These are phyloP conservation scores for Chymomyza procnemis DNA, from an alignment of 2,888 invertebrate genomes.

Conservation along the genomic window DNA sequence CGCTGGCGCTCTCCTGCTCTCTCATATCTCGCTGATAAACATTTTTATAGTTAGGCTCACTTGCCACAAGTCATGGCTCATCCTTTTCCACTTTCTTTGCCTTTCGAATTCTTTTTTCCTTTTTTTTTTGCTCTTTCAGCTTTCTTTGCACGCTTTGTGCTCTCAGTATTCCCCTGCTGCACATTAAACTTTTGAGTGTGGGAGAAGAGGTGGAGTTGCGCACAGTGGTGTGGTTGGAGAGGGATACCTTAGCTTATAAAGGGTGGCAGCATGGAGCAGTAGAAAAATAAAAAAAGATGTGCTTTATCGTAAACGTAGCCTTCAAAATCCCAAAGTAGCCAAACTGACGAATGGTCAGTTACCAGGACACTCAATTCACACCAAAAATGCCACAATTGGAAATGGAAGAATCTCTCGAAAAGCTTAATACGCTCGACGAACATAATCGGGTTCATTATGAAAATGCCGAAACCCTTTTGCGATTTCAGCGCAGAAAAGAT, in stretches of 20 bases:
- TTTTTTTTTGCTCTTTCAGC: slow-evolving; percentile 6
- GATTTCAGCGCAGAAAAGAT: no score
- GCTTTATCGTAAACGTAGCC: no score
- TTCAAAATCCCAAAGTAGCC: no score
- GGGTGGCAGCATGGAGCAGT: no score
- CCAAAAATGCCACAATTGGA: no score
- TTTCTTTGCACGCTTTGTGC: slow-evolving; percentile 3
- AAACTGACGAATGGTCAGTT: no score
- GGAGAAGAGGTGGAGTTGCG: background rate
- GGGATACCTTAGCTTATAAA: background rate
- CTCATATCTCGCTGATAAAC: slow-evolving; percentile 53
- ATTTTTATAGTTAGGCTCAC: slow-evolving; percentile 65
- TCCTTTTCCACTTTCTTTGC: slow-evolving; percentile 28
- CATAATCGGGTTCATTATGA: no score
- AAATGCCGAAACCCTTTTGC: no score
- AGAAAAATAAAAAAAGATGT: no score
- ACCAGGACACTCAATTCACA: no score
- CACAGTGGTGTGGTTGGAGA: slow-evolving; percentile 1
- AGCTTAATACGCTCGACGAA: no score
- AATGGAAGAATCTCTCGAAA: no score
- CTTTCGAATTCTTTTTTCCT: slow-evolving; percentile 4
- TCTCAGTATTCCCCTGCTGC: slow-evolving; percentile 60
- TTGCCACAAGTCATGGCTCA: slow-evolving; percentile 68
- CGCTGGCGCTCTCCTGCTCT: background rate
- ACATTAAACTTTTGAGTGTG: slow-evolving; percentile 49